Evolutionary conservation across 2,888 invertebrate genomes (phyloP), one percentile per base, ranked within the genome.

Genomic region (Venusia cambrica): DNA sequence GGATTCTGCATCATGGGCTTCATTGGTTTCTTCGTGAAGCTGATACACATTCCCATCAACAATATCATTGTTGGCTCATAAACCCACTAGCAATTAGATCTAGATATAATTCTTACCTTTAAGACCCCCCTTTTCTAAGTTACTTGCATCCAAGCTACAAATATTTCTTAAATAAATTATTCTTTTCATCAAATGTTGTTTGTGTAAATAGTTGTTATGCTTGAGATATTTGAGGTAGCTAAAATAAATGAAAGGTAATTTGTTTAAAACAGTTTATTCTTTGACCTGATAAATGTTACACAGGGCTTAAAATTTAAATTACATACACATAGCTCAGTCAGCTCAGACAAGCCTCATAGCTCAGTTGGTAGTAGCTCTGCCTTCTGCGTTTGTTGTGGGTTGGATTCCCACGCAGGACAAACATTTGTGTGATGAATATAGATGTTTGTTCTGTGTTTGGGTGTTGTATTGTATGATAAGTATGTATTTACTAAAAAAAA

Each of bases 1-100:
- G 99, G 99, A 37, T 99, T 99, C 90, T 98, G 97, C 80, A 98
- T 99, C 78, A 99, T 99, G 99, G 99, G 99, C 36, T 99, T 99
- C 88, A 99, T 99, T 73, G 99, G 99, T 61, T 99, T 99, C 90
- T 99, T 99, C 63, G 99, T 99, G 16, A 99, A 99, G 88, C 90
- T 99, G 58, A 99, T 99, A 84, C 99, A 99, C 84, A 99, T 99
- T 81, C 99, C 99, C 51, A 99, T 99, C 87, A 97, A 97, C 87
- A 96, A 96, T 80, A 96, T 97, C 73, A 96, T 96, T 79, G 96
- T 97, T 72, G 95, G 94, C 76, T 95, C 95, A 73, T 90, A 90
- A 28, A 24, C n/a, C 9, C 4, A 5, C 3, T 38, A 45, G 27
- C 13, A 78, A 61, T 52, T 53, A 43, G 31, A 47, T 71, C 47